These are phyloP conservation scores for Sycophila texana DNA, from an alignment of 2,888 invertebrate genomes.

Conservation along the genomic window DNA sequence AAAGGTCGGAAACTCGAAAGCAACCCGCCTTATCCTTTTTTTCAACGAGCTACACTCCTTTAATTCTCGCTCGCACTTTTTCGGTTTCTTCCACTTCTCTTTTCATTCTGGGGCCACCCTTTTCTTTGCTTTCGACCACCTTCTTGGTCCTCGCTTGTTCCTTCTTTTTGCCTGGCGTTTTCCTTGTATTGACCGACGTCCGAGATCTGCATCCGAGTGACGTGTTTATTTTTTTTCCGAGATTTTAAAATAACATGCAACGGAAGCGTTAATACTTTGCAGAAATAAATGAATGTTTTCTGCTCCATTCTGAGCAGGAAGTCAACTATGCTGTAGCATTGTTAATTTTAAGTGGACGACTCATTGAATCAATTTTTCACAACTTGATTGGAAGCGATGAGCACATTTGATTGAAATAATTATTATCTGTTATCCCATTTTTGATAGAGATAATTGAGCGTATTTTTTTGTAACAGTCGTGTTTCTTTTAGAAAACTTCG, in stretches of 20 bases:
- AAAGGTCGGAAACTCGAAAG: conserved; percentile 46
- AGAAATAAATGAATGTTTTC: conserved; percentile 4
- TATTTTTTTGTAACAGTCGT: too few species aligned
- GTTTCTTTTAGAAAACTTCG: too few species aligned
- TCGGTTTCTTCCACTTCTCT: not conserved
- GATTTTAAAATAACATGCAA: conserved; percentile 22
- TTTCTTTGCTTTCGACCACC: conserved; percentile 25
- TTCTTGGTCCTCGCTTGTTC: conserved; percentile 22
- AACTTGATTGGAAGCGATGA: too few species aligned
- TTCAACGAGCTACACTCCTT: conserved; percentile 3
- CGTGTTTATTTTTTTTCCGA: conserved; percentile 39
- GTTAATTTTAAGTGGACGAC: too few species aligned
- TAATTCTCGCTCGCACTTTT: conserved; percentile 19
- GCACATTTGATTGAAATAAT: too few species aligned
- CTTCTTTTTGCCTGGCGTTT: conserved; percentile 15
- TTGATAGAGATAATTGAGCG: too few species aligned
- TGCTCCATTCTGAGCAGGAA: not conserved
- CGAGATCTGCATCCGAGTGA: conserved; percentile 11
- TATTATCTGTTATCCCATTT: too few species aligned
- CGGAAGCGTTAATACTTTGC: conserved; percentile 20
- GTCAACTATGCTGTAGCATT: not conserved
- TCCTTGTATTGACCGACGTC: conserved; percentile 29
- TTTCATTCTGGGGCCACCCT: not conserved
- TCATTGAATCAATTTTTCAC: too few species aligned
- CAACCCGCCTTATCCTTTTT: conserved; percentile 32